A percentile compares a stretch with the other conserved stretches of the same genome.
These are phyloP conservation scores for Saguinus imperator DNA, from an alignment of 2,113 vertebrate genomes.

Conservation along the genomic window DNA sequence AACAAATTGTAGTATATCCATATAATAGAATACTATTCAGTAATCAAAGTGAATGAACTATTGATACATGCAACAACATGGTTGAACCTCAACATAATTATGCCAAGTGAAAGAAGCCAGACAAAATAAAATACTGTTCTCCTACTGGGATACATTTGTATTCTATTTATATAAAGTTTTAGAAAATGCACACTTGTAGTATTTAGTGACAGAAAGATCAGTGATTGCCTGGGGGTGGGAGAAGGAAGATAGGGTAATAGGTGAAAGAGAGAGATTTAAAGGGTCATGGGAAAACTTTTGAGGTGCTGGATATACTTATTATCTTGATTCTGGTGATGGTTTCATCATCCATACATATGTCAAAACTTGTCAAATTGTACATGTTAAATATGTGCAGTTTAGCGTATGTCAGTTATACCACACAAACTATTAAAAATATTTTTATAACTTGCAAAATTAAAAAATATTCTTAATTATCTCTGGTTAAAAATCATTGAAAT, in stretches of 20 bases:
- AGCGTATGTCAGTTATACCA: neutral
- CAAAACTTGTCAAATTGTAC: neutral
- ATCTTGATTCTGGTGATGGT: neutral
- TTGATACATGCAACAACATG: neutral
- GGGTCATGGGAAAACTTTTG: neutral
- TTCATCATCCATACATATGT: neutral
- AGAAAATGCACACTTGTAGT: neutral
- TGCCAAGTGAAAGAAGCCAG: neutral
- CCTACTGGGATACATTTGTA: neutral
- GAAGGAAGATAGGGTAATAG: neutral
- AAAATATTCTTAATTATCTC: neutral
- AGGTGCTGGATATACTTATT: neutral
- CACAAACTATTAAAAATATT: neutral
- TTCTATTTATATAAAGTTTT: neutral
- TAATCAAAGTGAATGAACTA: neutral
- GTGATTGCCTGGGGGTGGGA: neutral
- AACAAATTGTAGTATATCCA: neutral
- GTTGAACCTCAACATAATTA: neutral
- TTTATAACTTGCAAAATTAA: neutral
- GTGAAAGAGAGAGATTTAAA: neutral
- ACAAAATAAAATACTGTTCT: neutral
- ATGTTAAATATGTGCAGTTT: neutral
- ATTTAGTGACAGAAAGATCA: neutral
- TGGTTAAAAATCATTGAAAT: neutral
- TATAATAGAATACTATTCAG: neutral